Evolutionary conservation across 2,888 invertebrate genomes (phyloP), one percentile per base, ranked within the genome.

Genomic region (Dasysyrphus albostriatus): DNA sequence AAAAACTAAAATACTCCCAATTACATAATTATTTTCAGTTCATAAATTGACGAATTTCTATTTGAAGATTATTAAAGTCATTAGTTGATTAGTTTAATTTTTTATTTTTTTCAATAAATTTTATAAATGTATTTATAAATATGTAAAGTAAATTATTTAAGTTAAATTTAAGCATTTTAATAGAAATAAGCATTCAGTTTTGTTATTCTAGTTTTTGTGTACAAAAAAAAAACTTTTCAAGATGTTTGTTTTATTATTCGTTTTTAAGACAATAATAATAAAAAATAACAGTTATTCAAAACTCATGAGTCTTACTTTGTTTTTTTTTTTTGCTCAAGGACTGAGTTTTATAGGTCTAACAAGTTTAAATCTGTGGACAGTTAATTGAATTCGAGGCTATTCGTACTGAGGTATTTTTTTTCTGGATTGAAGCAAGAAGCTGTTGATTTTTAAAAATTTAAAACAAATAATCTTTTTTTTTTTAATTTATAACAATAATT

Each of bases 201-300:
- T 58, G 58, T 58, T 58, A 37, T 37, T 58, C 16, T 58, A 12
- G 10, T 16, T 58, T 58, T 58, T 37, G 9, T 58, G 58, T 58
- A n/a, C n/a, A n/a, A n/a, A 58, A 58, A 58, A 56, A 37, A 34
- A 34, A 32, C 4, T 14, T 14, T 32, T 54, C 56, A 34, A 34
- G 37, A 58, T 37, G 58, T 37, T 37, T 58, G 16, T 37, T 58
- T 58, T 58, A 58, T 5, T 34, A 34, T 58, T 37, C 16, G 34
- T 58, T 58, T 37, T 58, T 58, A 58, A 58, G 58, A 58, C 58
- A 58, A 58, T 34, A 34, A 34, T 58, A 58, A 58, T 37, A 58
- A 47, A 58, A 10, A 16, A 10, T 29, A 54, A 14, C 34, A 58
- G 10, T 16, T 58, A 42, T 24, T 24, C 42, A 42, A 24, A 42